phyloP scores from a whole-genome alignment of 1,140 invertebrate species.

The Cyclina sinensis region DNA sequence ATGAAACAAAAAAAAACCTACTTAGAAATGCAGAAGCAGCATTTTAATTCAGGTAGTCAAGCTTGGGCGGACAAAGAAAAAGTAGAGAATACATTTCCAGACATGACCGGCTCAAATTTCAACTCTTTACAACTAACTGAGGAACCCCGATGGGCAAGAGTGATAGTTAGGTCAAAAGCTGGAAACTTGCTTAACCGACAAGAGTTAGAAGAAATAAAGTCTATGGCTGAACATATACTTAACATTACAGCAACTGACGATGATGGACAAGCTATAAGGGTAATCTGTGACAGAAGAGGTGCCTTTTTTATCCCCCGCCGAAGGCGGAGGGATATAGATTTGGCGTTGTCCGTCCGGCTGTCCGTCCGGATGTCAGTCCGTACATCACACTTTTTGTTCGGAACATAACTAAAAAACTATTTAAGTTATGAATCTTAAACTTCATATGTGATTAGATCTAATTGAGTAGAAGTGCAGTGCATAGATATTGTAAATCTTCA shows the following conservation, averaged over 20 bases:
- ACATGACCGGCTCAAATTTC: constrained; percentile 23
- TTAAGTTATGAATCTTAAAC: too few species aligned
- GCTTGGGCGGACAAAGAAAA: constrained; percentile 1
- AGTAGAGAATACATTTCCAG: constrained; percentile 19
- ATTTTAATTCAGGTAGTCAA: constrained; percentile 7
- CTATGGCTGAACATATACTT: neutral
- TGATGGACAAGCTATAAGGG: neutral
- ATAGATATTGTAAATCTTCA: too few species aligned
- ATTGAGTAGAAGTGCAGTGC: too few species aligned
- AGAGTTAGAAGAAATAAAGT: neutral
- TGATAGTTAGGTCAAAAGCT: constrained; percentile 10
- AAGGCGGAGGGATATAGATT: too few species aligned
- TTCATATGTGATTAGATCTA: too few species aligned
- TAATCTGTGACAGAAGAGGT: neutral
- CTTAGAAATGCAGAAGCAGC: neutral
- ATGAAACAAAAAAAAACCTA: too few species aligned
- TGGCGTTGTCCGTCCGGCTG: too few species aligned
- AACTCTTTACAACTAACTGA: neutral
- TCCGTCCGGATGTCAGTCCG: too few species aligned
- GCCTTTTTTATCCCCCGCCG: too few species aligned
- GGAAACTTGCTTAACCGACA: constrained; percentile 4
- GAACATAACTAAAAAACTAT: too few species aligned
- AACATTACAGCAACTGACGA: neutral
- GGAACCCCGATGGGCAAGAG: neutral
- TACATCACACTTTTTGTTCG: too few species aligned